phyloP scores from a whole-genome alignment of 2,888 invertebrate species.

The Punctoribates punctum region DNA sequence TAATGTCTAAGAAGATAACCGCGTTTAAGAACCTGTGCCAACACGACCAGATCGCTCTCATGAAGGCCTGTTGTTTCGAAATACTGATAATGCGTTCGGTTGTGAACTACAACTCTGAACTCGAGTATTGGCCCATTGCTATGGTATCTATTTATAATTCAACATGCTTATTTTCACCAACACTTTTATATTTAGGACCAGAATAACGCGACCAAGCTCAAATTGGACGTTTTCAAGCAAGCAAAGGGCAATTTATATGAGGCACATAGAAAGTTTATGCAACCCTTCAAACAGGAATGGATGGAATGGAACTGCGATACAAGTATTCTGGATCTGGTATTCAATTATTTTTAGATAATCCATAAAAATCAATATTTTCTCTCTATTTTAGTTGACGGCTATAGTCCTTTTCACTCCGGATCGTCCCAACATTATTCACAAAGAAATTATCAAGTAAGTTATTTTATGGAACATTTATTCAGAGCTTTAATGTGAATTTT shows the following conservation, averaged over 20 bases:
- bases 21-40: constrained; percentile 91
- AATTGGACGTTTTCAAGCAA: constrained; percentile 82
- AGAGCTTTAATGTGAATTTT: neutral
- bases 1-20: constrained; percentile 61
- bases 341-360: neutral
- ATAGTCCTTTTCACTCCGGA: constrained; percentile 85
- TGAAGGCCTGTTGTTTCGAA: constrained; percentile 93
- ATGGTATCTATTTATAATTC: neutral
- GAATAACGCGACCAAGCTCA: constrained; percentile 50
- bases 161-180: neutral
- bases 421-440: constrained; percentile 72
- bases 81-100: constrained; percentile 92
- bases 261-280: constrained; percentile 77
- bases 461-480: neutral
- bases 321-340: constrained; percentile 59
- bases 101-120: constrained; percentile 82
- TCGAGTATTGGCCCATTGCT: constrained; percentile 74
- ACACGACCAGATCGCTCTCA: constrained; percentile 80
- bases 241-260: constrained; percentile 79
- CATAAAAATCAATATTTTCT: neutral
- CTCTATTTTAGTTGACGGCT: constrained; percentile 76
- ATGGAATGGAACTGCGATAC: constrained; percentile 65
- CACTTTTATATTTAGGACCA: neutral
- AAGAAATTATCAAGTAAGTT: constrained; percentile 66
- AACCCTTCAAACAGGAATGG: constrained; percentile 79